Evolutionary conservation across 92 coral and sea anemone species (phyloP).

Genomic region (Anthopleura xanthogrammica): DNA sequence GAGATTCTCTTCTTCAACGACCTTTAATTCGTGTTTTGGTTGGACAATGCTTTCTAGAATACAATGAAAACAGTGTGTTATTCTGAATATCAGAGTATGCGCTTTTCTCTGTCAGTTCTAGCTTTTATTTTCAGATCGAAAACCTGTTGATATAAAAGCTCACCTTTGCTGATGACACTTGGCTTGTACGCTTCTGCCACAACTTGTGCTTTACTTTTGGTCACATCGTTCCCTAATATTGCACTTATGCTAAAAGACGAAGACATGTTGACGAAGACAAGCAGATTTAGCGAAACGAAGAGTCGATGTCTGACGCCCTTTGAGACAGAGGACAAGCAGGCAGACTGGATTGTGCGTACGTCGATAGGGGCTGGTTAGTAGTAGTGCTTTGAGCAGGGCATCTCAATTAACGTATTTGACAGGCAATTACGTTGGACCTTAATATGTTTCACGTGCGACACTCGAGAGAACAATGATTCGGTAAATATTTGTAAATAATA

Average conservation of each 20-base stretch:
- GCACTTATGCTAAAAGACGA: conserved; percentile 42
- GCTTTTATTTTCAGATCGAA: neutral
- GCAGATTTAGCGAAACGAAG: neutral
- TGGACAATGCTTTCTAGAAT: neutral
- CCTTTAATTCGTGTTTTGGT: neutral
- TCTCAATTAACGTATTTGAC: conserved; percentile 71
- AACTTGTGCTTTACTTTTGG: neutral
- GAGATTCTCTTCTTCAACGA: neutral
- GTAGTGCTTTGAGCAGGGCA: conserved; percentile 12
- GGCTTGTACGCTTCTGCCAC: neutral
- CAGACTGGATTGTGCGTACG: neutral
- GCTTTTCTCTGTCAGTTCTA: neutral
- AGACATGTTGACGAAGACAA: conserved; percentile 15
- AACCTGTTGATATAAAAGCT: conserved; percentile 11
- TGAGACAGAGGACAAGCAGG: neutral
- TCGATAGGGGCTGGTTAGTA: neutral
- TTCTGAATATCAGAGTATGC: neutral
- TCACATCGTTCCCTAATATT: conserved; percentile 26
- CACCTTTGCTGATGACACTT: conserved; percentile 23
- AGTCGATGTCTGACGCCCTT: neutral
- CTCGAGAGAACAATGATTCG: conserved; percentile 69
- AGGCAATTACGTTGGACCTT: conserved; percentile 52
- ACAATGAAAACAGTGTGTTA: neutral
- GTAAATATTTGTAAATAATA: conserved; percentile 61
- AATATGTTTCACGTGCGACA: conserved; percentile 57